Evolutionary conservation across 1,140 invertebrate genomes (phyloP).

Genomic region (Scaptomyza hsui): DNA sequence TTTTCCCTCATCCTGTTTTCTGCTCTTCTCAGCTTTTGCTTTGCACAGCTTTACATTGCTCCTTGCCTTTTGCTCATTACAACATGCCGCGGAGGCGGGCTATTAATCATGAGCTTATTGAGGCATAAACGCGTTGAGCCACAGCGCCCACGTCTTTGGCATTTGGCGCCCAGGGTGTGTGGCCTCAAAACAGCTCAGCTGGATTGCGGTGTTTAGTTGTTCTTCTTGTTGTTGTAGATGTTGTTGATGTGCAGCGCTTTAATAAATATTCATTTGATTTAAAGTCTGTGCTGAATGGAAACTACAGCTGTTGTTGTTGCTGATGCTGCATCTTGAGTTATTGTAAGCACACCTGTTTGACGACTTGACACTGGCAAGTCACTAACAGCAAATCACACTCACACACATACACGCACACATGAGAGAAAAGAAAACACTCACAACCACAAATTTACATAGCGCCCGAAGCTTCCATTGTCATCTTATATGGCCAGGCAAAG

Average conservation of each 20-base stretch:
- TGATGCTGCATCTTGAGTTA: slow-evolving; percentile 51
- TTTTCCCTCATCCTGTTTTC: neutral
- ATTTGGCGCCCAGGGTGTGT: slow-evolving; percentile 34
- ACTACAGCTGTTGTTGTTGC: neutral
- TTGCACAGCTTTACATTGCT: slow-evolving; percentile 24
- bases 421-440: slow-evolving; percentile 45
- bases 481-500: slow-evolving; percentile 33
- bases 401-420: slow-evolving; percentile 13
- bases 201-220: slow-evolving; percentile 9
- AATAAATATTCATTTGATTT: slow-evolving; percentile 73
- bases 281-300: slow-evolving; percentile 26
- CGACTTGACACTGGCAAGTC: slow-evolving; percentile 26
- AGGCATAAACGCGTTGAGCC: slow-evolving; percentile 76
- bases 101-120: slow-evolving; percentile 82
- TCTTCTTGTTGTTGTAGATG: neutral
- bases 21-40: slow-evolving; percentile 18
- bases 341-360: slow-evolving; percentile 66
- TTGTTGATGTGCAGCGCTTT: slow-evolving; percentile 46
- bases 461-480: slow-evolving; percentile 48
- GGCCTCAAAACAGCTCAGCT: slow-evolving; percentile 1
- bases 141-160: slow-evolving; percentile 60
- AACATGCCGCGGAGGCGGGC: slow-evolving; percentile 59
- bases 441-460: slow-evolving; percentile 66
- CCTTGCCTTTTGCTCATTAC: slow-evolving; percentile 75
- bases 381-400: slow-evolving; percentile 27